These are phyloP conservation scores for Nycticorax nycticorax DNA, from an alignment of 2,113 vertebrate species.

Conservation along the genomic window DNA sequence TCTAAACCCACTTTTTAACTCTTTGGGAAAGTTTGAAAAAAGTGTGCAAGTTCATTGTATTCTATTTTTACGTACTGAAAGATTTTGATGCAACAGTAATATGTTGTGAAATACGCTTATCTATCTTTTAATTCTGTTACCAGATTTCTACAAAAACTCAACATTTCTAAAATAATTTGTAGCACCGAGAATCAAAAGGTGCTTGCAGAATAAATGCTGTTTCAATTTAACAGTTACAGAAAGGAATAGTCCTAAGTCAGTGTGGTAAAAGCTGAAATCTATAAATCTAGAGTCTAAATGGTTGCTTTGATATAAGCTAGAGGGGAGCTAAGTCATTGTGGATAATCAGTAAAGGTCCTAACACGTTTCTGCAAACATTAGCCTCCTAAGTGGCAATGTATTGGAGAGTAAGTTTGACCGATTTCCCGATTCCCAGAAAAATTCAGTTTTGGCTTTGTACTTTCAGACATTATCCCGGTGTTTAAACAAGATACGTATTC, in stretches of 20 bases:
- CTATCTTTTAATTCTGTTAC: background rate
- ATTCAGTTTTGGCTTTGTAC: background rate
- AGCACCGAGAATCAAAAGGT: background rate
- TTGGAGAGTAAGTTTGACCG: background rate
- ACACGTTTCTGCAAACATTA: background rate
- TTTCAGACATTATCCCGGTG: background rate
- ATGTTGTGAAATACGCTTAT: background rate
- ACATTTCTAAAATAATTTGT: background rate
- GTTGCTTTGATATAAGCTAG: background rate
- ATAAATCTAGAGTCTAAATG: background rate
- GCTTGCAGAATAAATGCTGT: background rate
- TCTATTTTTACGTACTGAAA: background rate
- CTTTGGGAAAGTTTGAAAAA: background rate
- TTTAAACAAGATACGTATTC: background rate
- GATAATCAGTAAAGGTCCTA: background rate
- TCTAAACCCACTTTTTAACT: background rate
- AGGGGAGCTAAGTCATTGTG: background rate
- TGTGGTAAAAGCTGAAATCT: background rate
- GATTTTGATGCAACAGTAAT: background rate
- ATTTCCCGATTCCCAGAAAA: background rate
- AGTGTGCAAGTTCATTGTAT: background rate
- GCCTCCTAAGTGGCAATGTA: background rate
- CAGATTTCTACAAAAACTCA: background rate
- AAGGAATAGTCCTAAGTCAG: background rate
- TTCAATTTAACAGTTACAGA: background rate